A percentile compares a stretch with the other conserved stretches of the same genome.
Conservation (phyloP, 92 coral and sea anemone genomes). For the Epizoanthus scotinus region DNA sequence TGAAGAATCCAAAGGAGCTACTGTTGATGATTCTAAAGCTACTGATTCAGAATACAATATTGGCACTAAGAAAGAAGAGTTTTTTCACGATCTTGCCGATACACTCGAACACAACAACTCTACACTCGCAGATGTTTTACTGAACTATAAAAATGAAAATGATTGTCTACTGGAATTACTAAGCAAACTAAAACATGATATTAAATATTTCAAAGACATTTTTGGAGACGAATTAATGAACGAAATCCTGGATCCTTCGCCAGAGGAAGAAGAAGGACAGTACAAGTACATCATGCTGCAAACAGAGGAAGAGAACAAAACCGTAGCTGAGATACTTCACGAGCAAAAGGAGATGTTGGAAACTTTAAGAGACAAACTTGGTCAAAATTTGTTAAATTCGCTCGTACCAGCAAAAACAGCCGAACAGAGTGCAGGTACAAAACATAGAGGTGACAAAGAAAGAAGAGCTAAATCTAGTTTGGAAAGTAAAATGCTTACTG, state of each 20-base stretch:
- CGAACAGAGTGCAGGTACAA: background rate
- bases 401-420: slow-evolving; percentile 11
- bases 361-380: slow-evolving; percentile 45
- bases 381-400: slow-evolving; percentile 47
- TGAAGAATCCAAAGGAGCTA: too few relatives aligned
- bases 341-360: slow-evolving; percentile 43
- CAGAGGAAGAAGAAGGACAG: slow-evolving; percentile 6
- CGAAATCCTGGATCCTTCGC: slow-evolving; percentile 19
- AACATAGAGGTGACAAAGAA: background rate
- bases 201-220: slow-evolving; percentile 51
- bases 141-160: slow-evolving; percentile 55
- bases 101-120: slow-evolving; percentile 37
- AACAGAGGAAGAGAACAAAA: slow-evolving; percentile 33
- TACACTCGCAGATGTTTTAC: slow-evolving; percentile 48
- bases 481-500: too few relatives aligned
- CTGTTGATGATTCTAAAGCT: too few relatives aligned
- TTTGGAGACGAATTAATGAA: slow-evolving; percentile 54
- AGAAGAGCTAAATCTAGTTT: too few relatives aligned
- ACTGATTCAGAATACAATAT: background rate
- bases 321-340: slow-evolving; percentile 48
- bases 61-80: background rate
- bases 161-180: slow-evolving; percentile 44
- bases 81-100: slow-evolving; percentile 18
- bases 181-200: slow-evolving; percentile 42
- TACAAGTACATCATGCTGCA: slow-evolving; percentile 26